phyloP scores from a whole-genome alignment of 2,113 vertebrate genomes.

The Oreochromis tanganicae region DNA sequence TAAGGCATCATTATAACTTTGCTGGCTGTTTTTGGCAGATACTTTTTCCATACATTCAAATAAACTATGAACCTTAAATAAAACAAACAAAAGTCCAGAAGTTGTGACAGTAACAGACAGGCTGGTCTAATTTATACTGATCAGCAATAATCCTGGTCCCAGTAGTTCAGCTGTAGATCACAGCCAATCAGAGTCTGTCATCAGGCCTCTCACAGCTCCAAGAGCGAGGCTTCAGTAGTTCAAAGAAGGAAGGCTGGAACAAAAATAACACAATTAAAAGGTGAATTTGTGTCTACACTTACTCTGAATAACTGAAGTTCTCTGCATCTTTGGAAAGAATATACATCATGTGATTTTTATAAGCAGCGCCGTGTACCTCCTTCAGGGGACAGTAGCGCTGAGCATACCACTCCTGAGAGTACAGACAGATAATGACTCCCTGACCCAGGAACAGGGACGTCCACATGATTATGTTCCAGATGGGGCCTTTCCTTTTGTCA shows the following conservation, averaged over 20 bases:
- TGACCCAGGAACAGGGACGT: conserved; percentile 88
- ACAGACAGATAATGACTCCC: conserved; percentile 88
- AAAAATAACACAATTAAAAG: background rate
- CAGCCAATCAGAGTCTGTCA: background rate
- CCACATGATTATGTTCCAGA: conserved; percentile 98
- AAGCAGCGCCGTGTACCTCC: conserved; percentile 68
- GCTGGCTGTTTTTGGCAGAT: conserved; percentile 17
- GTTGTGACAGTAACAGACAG: conserved; percentile 1
- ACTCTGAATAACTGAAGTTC: background rate
- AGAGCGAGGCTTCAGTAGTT: conserved; percentile 85
- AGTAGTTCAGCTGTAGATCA: background rate
- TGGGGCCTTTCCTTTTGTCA: conserved; percentile 86
- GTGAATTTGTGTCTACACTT: background rate
- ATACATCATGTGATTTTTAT: background rate
- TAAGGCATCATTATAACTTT: conserved; percentile 44
- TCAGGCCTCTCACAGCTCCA: conserved; percentile 79
- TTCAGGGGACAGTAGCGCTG: conserved; percentile 83
- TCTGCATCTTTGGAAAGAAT: background rate
- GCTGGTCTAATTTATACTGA: background rate
- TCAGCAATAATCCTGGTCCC: background rate
- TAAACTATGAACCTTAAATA: background rate
- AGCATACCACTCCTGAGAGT: conserved; percentile 97
- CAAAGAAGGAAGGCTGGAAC: conserved; percentile 80
- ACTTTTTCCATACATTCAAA: background rate
- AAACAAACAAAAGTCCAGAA: background rate